These are phyloP conservation scores for Phengaris alcon DNA, from an alignment of 2,888 invertebrate species.

Conservation along the genomic window DNA sequence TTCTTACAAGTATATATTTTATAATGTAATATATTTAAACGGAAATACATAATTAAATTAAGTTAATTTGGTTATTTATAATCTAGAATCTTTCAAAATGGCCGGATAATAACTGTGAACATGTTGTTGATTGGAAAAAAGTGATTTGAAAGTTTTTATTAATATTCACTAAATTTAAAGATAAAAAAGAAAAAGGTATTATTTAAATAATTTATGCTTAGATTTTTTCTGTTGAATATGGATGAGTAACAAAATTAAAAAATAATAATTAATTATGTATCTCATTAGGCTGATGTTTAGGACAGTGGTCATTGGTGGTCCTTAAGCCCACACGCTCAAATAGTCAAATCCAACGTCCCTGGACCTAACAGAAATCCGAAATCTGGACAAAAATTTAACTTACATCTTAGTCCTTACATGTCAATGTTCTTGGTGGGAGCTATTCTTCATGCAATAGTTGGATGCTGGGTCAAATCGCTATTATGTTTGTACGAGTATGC, in stretches of 20 bases:
- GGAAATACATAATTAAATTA: not conserved
- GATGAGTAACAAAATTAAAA: not conserved
- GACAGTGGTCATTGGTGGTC: not conserved
- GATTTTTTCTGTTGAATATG: conserved; percentile 3
- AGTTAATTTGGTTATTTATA: not conserved
- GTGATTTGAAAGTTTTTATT: not conserved
- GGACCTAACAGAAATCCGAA: no score
- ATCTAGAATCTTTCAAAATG: not conserved
- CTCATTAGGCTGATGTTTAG: not conserved
- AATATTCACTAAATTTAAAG: not conserved
- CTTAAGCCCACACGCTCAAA: not conserved
- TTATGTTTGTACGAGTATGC: not conserved
- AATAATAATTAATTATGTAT: not conserved
- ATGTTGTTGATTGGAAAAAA: not conserved
- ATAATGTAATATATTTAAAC: not conserved
- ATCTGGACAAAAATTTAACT: no score
- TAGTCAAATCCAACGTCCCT: no score
- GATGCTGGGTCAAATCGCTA: not conserved
- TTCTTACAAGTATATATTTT: not conserved
- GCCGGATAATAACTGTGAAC: not conserved
- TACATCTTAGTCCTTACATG: no score
- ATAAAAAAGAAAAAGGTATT: conserved; percentile 1
- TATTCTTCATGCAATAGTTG: not conserved
- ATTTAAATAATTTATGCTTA: not conserved
- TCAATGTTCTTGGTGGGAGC: no score